Base-by-base conservation (phyloP, 2,888 invertebrate genomes). In the Thumatha senex region DNA sequence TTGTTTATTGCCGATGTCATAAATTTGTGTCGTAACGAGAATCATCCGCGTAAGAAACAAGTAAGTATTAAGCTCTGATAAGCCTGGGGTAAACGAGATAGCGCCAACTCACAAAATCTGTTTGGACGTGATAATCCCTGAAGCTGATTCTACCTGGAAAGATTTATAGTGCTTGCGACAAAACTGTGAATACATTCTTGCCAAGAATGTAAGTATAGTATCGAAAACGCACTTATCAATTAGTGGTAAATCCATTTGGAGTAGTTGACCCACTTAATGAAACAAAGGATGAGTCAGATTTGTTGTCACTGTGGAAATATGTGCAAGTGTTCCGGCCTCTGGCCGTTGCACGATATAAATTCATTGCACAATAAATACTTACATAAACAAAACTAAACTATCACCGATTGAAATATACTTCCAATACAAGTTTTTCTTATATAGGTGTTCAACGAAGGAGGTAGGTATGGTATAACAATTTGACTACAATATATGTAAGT, bases 11-110 rank as follows among this genome's bases (percentile, higher is more conserved):
- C 77, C 77, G 70, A 74, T 75, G 79, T 80, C 82, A 75, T 89
- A 86, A 89, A 89, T 85, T 82, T 56, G 72, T 85, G 84, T 82
- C 84, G 86, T 80, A 89, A 87, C 72, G 59, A 67, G 78, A 85
- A 86, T 88, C 80, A 85, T 79, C 79, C 67, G 71, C 61, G 68
- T 67, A 68, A 69, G 70, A 73, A n/a, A 67, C 67, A 66, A 68
- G 68, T 72, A 67, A 62, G 65, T 68, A 52, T 56, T 79, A 81
- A 83, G 76, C 79, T 72, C 64, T 77, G 86, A 86, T 89, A 87
- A 88, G 79, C 75, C 56, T 47, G 51, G 72, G 13, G 59, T 51
- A 45, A 40, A 40, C 39, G 18, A 68, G 67, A 67, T 62, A 63
- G 58, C 62, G 68, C 62, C 64, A 66, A 67, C 63, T 63, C 70